Evolutionary conservation across 2,888 invertebrate genomes (phyloP), one percentile per base, ranked within the genome.

Genomic region (Oligia strigilis): DNA sequence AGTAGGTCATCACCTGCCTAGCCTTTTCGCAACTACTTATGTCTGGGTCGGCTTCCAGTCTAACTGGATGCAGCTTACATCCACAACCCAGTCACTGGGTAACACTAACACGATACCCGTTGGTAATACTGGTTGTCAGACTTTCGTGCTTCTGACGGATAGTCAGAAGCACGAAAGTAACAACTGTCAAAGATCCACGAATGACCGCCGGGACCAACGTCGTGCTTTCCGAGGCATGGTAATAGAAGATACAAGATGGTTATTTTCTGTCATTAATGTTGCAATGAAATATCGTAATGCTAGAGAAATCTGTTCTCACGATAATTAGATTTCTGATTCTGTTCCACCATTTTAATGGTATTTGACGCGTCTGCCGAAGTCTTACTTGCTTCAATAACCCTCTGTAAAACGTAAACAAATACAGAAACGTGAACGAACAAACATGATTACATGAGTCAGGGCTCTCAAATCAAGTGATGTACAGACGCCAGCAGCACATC

Each of bases 401-500:
- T 19, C 36, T 13, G 52, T 55, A 67, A 83, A 83, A 69, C 49
- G 13, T 49, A 49, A 49, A 69, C 40, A 75, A 76, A 64, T 64
- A 71, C 52, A 67, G 70, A 49, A 52, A 58, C 49, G n/a, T 76
- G 14, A 69, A 40, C 69, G 65, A 66, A 64, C 73, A 77, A 81
- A 87, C 64, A 67, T 36, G 69, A 49, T 23, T 66, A 87, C 64
- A 67, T 36, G 69, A 49, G n/a, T 66, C 73, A 66, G 71, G 66
- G n/a, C 80, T 72, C 75, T 86, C 71, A 70, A 72, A 62, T 52
- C 77, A 75, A 70, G 70, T 86, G 65, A 70, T 83, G 71, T 80
- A 49, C 49, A 46, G 43, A 43, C 43, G n/a, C n/a, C n/a, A 0
- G 6, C 8, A 43, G 43, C 43, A 8, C 43, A 43, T 43, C 43